These are phyloP conservation scores for Mercenaria mercenaria DNA, from an alignment of 1,140 invertebrate genomes.

Conservation along the genomic window DNA sequence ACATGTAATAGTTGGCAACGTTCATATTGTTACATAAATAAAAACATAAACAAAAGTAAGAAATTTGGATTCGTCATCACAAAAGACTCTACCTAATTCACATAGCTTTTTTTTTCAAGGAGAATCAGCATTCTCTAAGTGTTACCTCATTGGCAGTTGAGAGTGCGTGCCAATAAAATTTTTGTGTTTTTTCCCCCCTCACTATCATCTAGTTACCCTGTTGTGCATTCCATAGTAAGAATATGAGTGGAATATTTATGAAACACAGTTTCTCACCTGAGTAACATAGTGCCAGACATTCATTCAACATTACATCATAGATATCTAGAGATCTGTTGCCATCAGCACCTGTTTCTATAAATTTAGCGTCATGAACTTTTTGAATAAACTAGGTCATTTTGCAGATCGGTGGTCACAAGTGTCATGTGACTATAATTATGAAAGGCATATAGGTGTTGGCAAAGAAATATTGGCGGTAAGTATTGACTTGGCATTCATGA, in stretches of 20 bases:
- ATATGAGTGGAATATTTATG: constrained; percentile 1
- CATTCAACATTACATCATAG: background rate
- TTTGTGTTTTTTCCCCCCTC: background rate
- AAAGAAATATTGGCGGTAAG: no score
- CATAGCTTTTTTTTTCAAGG: background rate
- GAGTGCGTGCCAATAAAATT: background rate
- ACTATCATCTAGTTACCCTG: background rate
- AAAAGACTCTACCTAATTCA: background rate
- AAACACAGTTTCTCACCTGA: constrained; percentile 3
- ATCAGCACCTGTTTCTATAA: no score
- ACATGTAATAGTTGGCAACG: background rate
- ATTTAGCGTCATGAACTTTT: no score
- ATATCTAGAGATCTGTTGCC: background rate
- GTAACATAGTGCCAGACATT: background rate
- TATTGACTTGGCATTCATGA: no score
- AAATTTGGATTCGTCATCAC: background rate
- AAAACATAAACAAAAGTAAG: constrained; percentile 2
- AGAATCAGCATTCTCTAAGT: constrained; percentile 10
- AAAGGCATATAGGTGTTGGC: no score
- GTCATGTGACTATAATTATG: no score
- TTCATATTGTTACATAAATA: background rate
- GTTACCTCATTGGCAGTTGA: background rate
- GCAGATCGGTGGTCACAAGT: no score
- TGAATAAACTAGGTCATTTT: no score
- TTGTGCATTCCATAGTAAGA: constrained; percentile 25